Percentiles rank a stretch among this genome's conserved stretches.
Evolutionary conservation across 2,797 vertebrate genomes (phyloP).

Genomic region (Xyrichtys novacula): DNA sequence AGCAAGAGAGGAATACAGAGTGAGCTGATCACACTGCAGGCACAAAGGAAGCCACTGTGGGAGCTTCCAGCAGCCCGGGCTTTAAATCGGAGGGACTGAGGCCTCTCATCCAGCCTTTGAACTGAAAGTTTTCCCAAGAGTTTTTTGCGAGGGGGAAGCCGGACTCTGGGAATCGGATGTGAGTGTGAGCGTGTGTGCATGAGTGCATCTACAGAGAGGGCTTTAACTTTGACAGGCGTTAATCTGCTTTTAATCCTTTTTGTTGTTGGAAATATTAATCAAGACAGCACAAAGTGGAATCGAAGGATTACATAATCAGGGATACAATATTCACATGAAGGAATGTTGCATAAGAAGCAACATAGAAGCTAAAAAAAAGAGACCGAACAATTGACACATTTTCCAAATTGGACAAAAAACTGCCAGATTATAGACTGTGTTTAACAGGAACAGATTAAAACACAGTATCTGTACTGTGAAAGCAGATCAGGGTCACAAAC

Average conservation of each 20-base stretch:
- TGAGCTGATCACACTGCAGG: constrained; percentile 51
- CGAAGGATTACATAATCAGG: background rate
- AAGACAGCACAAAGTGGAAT: background rate
- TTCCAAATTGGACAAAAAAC: too few relatives aligned
- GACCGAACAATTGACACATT: too few relatives aligned
- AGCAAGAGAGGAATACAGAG: constrained; percentile 78
- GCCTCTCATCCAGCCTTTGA: constrained; percentile 74
- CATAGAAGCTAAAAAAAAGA: background rate
- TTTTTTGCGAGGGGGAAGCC: constrained; percentile 46
- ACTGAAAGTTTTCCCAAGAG: constrained; percentile 77
- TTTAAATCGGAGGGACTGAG: constrained; percentile 64
- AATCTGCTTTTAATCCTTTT: constrained; percentile 19
- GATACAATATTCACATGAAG: constrained; percentile 1
- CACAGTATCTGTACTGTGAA: background rate
- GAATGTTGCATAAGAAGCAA: constrained; percentile 3
- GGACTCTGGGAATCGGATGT: constrained; percentile 62
- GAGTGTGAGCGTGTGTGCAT: constrained; percentile 13
- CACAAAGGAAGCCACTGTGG: constrained; percentile 81
- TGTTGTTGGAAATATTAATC: background rate
- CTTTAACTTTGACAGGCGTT: constrained; percentile 12
- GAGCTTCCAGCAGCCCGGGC: constrained; percentile 68
- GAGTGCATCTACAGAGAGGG: constrained; percentile 25
- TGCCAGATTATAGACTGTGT: background rate
- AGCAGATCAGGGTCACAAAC: constrained; percentile 2
- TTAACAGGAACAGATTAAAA: background rate